Evolutionary conservation across 2,888 invertebrate species (phyloP).

Genomic region (Dryococelus australis): DNA sequence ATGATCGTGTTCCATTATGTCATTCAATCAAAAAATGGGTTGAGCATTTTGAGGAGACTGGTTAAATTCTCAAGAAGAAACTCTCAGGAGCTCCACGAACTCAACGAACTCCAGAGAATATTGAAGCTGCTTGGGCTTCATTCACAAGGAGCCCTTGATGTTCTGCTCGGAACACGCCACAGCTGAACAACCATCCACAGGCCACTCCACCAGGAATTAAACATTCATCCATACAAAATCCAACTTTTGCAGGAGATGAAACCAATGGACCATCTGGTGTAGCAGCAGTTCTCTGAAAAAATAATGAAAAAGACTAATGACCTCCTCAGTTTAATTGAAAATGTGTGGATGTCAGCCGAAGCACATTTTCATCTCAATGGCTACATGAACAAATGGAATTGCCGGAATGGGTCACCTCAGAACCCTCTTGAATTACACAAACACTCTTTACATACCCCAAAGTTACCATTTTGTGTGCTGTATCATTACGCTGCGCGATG

Average conservation of each 20-base stretch:
- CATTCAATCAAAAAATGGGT: not conserved
- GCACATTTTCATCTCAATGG: slow-evolving; percentile 52
- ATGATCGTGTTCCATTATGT: not conserved
- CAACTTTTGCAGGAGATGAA: not conserved
- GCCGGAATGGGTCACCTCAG: no score
- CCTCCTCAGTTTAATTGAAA: not conserved
- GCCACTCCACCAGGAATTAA: not conserved
- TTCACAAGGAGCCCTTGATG: no score
- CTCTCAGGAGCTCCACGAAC: no score
- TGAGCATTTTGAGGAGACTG: not conserved
- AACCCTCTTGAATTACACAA: no score
- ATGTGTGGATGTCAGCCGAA: slow-evolving; percentile 44
- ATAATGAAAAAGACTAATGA: not conserved
- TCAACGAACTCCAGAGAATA: no score
- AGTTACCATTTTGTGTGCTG: no score
- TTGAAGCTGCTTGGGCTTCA: no score
- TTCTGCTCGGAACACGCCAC: no score
- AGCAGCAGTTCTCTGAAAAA: not conserved
- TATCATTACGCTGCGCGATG: no score
- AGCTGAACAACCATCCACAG: no score
- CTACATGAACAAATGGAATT: slow-evolving; percentile 53
- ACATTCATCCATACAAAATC: not conserved
- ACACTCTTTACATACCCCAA: no score
- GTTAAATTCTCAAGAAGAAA: no score
- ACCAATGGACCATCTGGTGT: not conserved